phyloP scores from a whole-genome alignment of 2,113 vertebrate genomes.

The Anas platyrhynchos region DNA sequence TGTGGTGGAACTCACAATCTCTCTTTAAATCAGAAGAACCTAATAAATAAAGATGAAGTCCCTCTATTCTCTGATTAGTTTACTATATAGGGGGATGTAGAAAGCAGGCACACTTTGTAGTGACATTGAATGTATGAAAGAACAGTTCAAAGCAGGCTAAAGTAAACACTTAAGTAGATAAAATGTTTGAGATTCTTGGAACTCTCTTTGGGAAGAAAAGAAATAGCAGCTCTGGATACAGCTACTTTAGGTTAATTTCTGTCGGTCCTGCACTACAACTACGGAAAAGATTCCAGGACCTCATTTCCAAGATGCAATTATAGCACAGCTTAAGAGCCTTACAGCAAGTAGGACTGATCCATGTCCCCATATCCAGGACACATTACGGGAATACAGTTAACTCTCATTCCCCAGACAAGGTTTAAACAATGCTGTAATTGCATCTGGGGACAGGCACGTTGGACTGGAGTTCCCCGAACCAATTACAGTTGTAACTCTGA shows the following conservation, averaged over 20 bases:
- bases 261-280: background rate
- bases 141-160: conserved; percentile 18
- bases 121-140: conserved; percentile 15
- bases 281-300: background rate
- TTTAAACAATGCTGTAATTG: conserved; percentile 11
- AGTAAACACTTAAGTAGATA: background rate
- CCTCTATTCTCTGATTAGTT: conserved; percentile 1
- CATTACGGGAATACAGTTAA: background rate
- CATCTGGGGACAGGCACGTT: background rate
- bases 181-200: background rate
- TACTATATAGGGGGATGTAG: background rate
- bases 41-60: conserved; percentile 51
- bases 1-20: conserved; percentile 27
- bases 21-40: conserved; percentile 29
- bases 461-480: background rate
- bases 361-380: background rate
- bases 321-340: background rate
- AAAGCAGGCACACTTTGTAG: background rate
- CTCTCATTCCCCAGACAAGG: background rate
- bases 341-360: background rate
- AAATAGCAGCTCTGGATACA: background rate
- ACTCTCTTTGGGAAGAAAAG: background rate
- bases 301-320: background rate
- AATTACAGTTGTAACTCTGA: conserved; percentile 8
- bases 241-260: background rate